Base-by-base conservation (phyloP, 2,888 invertebrate species). In the Hoplodrina blanda region DNA sequence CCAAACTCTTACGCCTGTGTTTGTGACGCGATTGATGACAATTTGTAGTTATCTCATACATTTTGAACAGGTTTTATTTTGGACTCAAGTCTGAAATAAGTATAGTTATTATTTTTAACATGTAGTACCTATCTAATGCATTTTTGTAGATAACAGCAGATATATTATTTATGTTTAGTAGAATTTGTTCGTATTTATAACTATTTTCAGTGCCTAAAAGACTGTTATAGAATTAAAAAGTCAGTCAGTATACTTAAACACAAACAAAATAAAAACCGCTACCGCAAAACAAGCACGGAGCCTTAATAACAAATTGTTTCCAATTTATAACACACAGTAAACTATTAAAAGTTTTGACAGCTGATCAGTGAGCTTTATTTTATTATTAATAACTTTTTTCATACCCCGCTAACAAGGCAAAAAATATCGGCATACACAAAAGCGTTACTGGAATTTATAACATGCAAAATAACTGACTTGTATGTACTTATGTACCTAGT, bases 361-460 rank as follows among this genome's bases (percentile, higher is more conserved):
- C 53, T 67, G 69, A 77, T 78, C 78, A 81, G 65, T 61, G 17
- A 67, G 53, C 54, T 73, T 73, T 69, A 77, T 66, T 76, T 72
- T 76, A 72, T 71, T 80, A 75, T 74, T 63, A 75, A 75, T 64
- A 66, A 78, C 69, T 72, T 77, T 72, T 72, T 81, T 80, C 69
- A 66, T 62, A 63, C 60, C 52, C 56, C 50, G 65, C 82, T 88
- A 88, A 88, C 87, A 84, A 89, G 87, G 72, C 84, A 90, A 89
- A 89, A 90, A 88, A 81, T 73, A 74, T 76, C 88, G 88, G 87
- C 87, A 57, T 62, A 61, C 63, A 83, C 88, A 91, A 91, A 90
- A 90, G 90, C 72, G 30, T 72, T 67, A 61, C 71, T 50, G 70
- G 79, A 80, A 86, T 87, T 88, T 85, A 84, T 87, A 82, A 78